Base-by-base conservation (phyloP, 2,113 vertebrate genomes). In the Agelaius phoeniceus region DNA sequence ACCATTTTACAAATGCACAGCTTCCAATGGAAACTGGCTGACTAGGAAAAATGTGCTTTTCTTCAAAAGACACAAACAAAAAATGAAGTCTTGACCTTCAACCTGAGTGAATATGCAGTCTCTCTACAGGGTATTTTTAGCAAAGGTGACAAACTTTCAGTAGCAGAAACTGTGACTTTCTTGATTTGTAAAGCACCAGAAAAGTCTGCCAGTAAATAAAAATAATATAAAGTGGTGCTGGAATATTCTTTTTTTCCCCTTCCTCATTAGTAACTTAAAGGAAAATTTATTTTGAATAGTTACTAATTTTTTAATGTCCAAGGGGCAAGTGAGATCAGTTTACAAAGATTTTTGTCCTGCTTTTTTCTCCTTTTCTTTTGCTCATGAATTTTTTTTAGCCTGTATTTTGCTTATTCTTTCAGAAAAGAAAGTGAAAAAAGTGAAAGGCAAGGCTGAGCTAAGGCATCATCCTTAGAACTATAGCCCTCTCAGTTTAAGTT, bases 61-160 rank as follows among this genome's bases (percentile, higher is more conserved):
- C 68, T 88, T 69, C 59, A 67, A 83, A 94, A 90, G 80, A 86
- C 39, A 51, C 75, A 92, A 93, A 93, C 48, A 81, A 81, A 94
- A 91, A 69, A 62, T 95, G 90, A 95, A 96, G 92, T 88, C 91
- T 94, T 95, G 94, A 96, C 95, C 94, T 96, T 95, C 94, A 96
- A 83, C 85, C 90, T 69, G 71, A 66, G 84, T 54, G 54, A 91
- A 90, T 68, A 76, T n/a, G 13, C 0, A 0, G 39, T 74, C 41
- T 86, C 68, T 95, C 91, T 89, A 89, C 48, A 89, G 91, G 83
- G 55, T 87, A 49, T 90, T 52, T 90, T 92, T 61, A 89, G 69
- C 54, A 78, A 87, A 93, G 73, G 89, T 87, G 89, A 90, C 75
- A 95, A 96, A 88, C 44, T 75, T 71, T n/a, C 61, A 28, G 55